Base-by-base conservation (phyloP, 2,113 vertebrate species). In the Myanophis thanlyinensis region DNA sequence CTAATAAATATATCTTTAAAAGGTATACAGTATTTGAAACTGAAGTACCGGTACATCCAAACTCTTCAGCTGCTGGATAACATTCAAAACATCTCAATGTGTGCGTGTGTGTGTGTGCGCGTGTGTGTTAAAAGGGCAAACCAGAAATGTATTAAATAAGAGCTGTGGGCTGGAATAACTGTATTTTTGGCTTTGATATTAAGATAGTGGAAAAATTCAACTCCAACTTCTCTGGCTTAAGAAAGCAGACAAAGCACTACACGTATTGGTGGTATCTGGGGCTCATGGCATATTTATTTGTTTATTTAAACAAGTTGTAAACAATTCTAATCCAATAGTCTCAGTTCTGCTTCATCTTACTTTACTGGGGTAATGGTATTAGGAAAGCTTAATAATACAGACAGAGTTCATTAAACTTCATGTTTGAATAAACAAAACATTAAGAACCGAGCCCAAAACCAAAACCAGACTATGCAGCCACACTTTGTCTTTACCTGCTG, bases 1-100 rank as follows among this genome's bases (percentile, higher is more conserved):
- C 73, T 73, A 62, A 92, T 80, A 80, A 80, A 51, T 89, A n/a
- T 80, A 92, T 88, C 35, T 87, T 92, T 53, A 30, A 73, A 67
- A 92, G 91, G 85, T 47, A 89, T 44, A 80, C 2, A 40, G 59
- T 67, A 54, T 40, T 54, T 80, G 86, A 88, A 80, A 52, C 62
- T 88, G 87, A 89, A 80, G 40, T 80, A n/a, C n/a, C n/a, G n/a
- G n/a, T n/a, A 25, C 59, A 92, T 47, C 59, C 10, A 88, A 23
- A 87, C 49, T 67, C 40, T 88, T 89, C 52, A 93, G 25, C 59
- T 91, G 88, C 23, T 92, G 90, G 85, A 95, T 40, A 25, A 48
- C 30, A 91, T 92, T 90, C 56, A 88, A 51, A 44, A 93, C 93
- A 91, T 93, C 6, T 89, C 44, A 94, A 89, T n/a, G n/a, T n/a